phyloP scores from a whole-genome alignment of 2,888 invertebrate species.

The Pterostichus niger region DNA sequence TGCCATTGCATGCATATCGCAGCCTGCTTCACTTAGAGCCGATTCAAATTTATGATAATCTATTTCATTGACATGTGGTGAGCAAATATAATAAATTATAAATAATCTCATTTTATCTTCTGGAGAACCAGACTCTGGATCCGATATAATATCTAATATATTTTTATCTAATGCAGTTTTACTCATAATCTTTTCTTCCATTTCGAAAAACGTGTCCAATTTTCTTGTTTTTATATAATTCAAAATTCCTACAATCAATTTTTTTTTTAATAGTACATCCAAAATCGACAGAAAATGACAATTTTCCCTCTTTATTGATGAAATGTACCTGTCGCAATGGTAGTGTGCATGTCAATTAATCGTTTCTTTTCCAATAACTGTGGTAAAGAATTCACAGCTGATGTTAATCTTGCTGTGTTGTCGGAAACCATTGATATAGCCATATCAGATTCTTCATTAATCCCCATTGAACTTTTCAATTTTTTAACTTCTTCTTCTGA shows the following conservation, averaged over 20 bases:
- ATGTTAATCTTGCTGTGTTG: constrained; percentile 95
- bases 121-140: constrained; percentile 91
- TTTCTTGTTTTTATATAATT: constrained; percentile 93
- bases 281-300: no score
- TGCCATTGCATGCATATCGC: constrained; percentile 91
- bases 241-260: constrained; percentile 82
- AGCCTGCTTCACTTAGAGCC: constrained; percentile 89
- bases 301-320: not conserved
- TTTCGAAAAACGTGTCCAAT: constrained; percentile 97
- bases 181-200: constrained; percentile 98
- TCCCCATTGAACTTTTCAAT: constrained; percentile 95
- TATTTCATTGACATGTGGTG: constrained; percentile 86
- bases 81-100: constrained; percentile 94
- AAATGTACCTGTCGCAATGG: constrained; percentile 91
- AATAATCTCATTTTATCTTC: constrained; percentile 97
- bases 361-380: constrained; percentile 98
- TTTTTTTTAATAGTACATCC: no score
- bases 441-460: constrained; percentile 92
- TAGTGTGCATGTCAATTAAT: constrained; percentile 99
- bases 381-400: constrained; percentile 96
- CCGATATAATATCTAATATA: constrained; percentile 91
- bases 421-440: constrained; percentile 93
- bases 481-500: constrained; percentile 98
- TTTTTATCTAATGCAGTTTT: constrained; percentile 90
- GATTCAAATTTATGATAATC: constrained; percentile 92